Conservation (phyloP, 1,140 invertebrate species). For the Zeugodacus cucurbitae region DNA sequence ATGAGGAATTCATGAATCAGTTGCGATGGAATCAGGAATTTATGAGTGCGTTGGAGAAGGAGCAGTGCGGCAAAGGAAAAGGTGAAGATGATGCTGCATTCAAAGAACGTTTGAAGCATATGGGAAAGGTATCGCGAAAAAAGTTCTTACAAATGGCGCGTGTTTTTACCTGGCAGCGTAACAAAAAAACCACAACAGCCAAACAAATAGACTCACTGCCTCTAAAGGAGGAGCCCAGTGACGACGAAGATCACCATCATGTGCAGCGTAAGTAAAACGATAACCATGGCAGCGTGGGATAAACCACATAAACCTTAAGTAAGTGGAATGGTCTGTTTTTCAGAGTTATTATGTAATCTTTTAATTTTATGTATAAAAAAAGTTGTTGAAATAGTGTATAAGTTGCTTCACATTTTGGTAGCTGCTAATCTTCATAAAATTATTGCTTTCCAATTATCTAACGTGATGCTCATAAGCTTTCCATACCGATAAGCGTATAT, state of each 20-base stretch:
- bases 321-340: background rate
- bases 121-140: constrained; percentile 87
- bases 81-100: constrained; percentile 81
- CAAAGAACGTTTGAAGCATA: constrained; percentile 84
- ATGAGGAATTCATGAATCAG: constrained; percentile 92
- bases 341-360: background rate
- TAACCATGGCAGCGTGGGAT: background rate
- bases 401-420: background rate
- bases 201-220: constrained; percentile 70
- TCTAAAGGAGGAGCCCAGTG: constrained; percentile 72
- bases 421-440: background rate
- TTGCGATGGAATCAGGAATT: constrained; percentile 90
- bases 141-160: constrained; percentile 85
- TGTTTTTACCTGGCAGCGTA: constrained; percentile 77
- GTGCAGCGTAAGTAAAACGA: constrained; percentile 50
- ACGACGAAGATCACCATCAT: constrained; percentile 69
- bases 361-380: background rate
- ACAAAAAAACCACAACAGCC: constrained; percentile 75
- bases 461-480: background rate
- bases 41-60: constrained; percentile 84
- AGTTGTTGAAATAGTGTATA: background rate
- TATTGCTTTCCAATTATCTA: background rate
- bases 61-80: constrained; percentile 70
- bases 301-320: no score
- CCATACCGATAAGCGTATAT: background rate